Evolutionary conservation across 2,888 invertebrate genomes (phyloP), one percentile per base, ranked within the genome.

Genomic region (Poecilobothrus nobilitatus): DNA sequence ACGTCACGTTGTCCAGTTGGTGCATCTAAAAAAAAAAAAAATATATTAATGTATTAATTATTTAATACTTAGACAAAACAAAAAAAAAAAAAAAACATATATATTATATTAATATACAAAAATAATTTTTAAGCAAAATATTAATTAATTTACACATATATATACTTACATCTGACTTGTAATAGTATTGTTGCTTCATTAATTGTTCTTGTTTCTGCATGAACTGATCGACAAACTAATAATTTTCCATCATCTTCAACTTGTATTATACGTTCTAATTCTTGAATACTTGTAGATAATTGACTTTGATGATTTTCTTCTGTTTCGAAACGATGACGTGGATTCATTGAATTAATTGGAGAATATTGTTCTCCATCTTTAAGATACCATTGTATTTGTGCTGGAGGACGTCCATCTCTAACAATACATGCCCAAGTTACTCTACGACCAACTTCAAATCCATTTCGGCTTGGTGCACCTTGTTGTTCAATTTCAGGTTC

Each of bases 331-430:
- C 20, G 21, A 85, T 77, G 27, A 27, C 18, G 63, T 27, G 22
- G 63, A 15, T 63, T 63, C 22, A 27, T 63, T 2, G 76, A 72
- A 65, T 74, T 69, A n/a, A 75, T 69, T 15, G 77, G 71, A 27
- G 84, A 82, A 0, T 87, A 84, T 75, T 84, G 82, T 74, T 85
- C 85, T 0, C 86, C 88, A 9, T 84, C 83, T 2, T 84, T 81
- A 33, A 91, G 82, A 75, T 83, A 88, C 87, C 92, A 90, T n/a
- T 86, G 84, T 73, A 92, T 87, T 75, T 88, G 91, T 1, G 92
- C 91, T 0, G 88, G 87, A 0, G 92, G 92, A 74, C 91, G 83
- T 6, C 91, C 91, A 71, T 87, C 85, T 67, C 85, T 83, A 0
- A 90, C 89, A 62, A 85, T 80, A 79, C 92, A 92, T 70, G 85